phyloP scores from a whole-genome alignment of 1,140 invertebrate genomes.

The Lasioglossum albipes region DNA sequence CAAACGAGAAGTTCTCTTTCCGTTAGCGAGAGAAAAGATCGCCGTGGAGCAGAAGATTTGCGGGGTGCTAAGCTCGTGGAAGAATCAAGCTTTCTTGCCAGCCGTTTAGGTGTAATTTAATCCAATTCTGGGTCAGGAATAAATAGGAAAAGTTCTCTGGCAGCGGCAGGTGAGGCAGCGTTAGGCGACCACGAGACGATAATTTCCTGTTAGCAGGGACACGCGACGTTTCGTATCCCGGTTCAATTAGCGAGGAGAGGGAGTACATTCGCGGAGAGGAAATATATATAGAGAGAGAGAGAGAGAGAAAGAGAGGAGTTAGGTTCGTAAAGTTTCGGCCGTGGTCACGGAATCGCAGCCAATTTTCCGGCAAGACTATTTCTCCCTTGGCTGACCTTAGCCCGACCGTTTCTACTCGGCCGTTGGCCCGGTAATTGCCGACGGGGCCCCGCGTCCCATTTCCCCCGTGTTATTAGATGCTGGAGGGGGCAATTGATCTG shows the following conservation, averaged over 20 bases:
- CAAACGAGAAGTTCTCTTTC: not conserved
- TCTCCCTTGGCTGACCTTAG: conserved; percentile 1
- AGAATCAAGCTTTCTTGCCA: not conserved
- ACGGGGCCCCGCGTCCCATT: not conserved
- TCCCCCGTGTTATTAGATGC: not conserved
- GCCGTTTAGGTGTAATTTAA: conserved; percentile 2
- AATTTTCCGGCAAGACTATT: conserved; percentile 8
- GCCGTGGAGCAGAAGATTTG: no score
- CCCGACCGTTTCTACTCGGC: conserved; percentile 41
- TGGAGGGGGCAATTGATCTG: not conserved
- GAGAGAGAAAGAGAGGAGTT: no score
- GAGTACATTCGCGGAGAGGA: not conserved
- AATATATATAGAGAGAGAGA: no score
- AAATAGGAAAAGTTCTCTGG: not conserved
- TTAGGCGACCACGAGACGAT: not conserved
- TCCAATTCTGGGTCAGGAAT: not conserved
- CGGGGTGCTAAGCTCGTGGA: not conserved
- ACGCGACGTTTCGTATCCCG: not conserved
- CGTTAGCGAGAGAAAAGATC: no score
- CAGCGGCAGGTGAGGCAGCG: not conserved
- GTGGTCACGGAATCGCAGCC: conserved; percentile 15
- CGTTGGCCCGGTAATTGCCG: conserved; percentile 11
- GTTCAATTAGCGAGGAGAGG: conserved; percentile 7
- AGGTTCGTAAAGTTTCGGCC: not conserved
- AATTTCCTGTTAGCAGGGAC: not conserved